phyloP scores from a whole-genome alignment of 2,888 invertebrate species.

The Epistrophella euchroma region DNA sequence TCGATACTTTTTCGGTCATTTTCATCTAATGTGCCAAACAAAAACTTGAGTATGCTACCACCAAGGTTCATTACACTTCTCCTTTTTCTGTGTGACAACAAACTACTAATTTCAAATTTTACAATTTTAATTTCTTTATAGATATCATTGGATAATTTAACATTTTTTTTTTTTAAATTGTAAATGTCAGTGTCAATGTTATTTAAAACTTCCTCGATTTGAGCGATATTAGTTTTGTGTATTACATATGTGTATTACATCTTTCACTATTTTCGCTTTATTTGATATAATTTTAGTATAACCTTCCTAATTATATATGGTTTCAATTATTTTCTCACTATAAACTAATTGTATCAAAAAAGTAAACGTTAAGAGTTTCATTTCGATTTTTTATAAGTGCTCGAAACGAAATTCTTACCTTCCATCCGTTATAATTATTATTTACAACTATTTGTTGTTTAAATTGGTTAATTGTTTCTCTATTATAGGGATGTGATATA shows the following conservation, averaged over 20 bases:
- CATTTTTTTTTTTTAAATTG: too few relatives aligned
- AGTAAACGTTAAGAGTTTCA: neutral
- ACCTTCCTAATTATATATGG: neutral
- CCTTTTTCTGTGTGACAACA: neutral
- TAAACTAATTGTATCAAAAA: neutral
- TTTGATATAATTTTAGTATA: neutral
- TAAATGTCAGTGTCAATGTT: neutral
- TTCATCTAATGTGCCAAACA: too few relatives aligned
- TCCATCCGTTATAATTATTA: too few relatives aligned
- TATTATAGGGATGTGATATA: too few relatives aligned
- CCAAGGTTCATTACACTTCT: slow-evolving; percentile 11
- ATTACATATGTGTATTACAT: neutral
- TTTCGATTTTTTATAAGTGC: neutral
- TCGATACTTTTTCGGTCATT: neutral
- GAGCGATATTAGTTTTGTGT: neutral
- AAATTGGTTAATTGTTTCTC: too few relatives aligned
- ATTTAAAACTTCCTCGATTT: neutral
- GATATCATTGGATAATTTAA: too few relatives aligned
- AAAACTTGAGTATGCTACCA: neutral
- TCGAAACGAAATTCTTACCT: too few relatives aligned
- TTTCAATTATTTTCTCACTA: neutral
- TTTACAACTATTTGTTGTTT: too few relatives aligned
- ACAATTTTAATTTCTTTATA: too few relatives aligned
- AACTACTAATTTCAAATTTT: too few relatives aligned
- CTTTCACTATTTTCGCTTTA: neutral